Evolutionary conservation across 2,888 invertebrate species (phyloP), one percentile per base, ranked within the genome.

Genomic region (Trissoscelio sp.): DNA sequence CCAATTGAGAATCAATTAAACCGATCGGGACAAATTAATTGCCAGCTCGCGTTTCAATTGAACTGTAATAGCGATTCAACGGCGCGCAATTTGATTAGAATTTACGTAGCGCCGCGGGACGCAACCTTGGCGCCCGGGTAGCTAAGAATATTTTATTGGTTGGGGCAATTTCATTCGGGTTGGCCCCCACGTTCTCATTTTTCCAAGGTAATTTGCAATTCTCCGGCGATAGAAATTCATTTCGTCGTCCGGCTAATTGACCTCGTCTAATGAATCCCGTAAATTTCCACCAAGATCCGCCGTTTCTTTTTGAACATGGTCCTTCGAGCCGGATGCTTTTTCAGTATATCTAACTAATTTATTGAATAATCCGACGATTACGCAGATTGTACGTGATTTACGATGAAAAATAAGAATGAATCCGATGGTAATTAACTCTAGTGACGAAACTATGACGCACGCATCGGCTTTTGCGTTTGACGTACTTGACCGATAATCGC

Each of bases 371-470:
- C n/a, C n/a, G n/a, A n/a, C n/a, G n/a, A n/a, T n/a, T n/a, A n/a
- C n/a, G n/a, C n/a, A n/a, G n/a, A n/a, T n/a, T n/a, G n/a, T n/a
- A n/a, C n/a, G n/a, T n/a, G n/a, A n/a, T n/a, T n/a, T n/a, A n/a
- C n/a, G n/a, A n/a, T n/a, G 28, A 28, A 66, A 66, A 37, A 48
- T 24, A 46, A 57, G 69, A 34, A 57, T 66, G 66, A 55, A 58
- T 24, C 64, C 22, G 22, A n/a, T 6, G 31, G 31, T 72, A 72
- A 79, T 72, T 72, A 69, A 70, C 16, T 37, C 22, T 18, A 46
- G 72, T 64, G 70, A 79, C 72, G 79, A 79, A 79, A 79, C 57
- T 58, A 44, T 72, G 79, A 79, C 79, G 79, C 79, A 66, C 44
- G 31, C 42, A 48, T n/a, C 14, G 34, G 48, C 28, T 42, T 16